A percentile compares a stretch with the other conserved stretches of the same genome.
Conservation (phyloP, 2,888 invertebrate species). For the Mactromeris polynyma region DNA sequence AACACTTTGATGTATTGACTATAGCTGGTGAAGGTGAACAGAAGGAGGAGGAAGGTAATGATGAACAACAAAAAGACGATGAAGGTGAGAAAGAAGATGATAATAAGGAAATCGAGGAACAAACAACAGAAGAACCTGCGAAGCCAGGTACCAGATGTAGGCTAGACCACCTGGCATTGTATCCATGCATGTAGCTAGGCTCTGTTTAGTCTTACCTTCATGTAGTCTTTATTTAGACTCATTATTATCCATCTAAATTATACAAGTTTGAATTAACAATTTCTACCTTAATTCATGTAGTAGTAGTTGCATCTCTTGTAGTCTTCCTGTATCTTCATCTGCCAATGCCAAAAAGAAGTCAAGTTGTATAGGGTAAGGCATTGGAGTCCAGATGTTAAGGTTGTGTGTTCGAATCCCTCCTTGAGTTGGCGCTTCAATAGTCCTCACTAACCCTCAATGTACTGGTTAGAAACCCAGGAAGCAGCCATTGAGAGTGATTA, state of each 20-base stretch:
- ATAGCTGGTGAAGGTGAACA: slow-evolving; percentile 34
- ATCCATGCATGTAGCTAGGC: not conserved
- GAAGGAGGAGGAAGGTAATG: not conserved
- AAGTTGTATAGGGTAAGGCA: too few species aligned
- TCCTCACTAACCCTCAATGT: too few species aligned
- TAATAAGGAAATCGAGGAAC: slow-evolving; percentile 57
- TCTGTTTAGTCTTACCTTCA: not conserved
- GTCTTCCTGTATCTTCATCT: too few species aligned
- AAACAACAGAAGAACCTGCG: slow-evolving; percentile 51
- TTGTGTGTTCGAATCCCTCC: too few species aligned
- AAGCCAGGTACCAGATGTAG: slow-evolving; percentile 33
- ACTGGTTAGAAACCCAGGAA: too few species aligned
- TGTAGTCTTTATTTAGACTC: not conserved
- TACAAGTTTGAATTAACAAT: too few species aligned
- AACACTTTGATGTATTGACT: slow-evolving; percentile 17
- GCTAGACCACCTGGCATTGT: not conserved
- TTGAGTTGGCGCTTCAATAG: too few species aligned
- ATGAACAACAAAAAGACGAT: slow-evolving; percentile 24
- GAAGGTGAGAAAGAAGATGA: slow-evolving; percentile 40
- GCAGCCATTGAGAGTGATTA: too few species aligned
- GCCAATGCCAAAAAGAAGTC: too few species aligned
- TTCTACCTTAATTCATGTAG: too few species aligned
- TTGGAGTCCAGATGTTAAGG: too few species aligned
- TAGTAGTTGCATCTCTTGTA: too few species aligned
- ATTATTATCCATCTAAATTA: not conserved